phyloP scores from a whole-genome alignment of 2,113 vertebrate species.

The Artemisiospiza belli region DNA sequence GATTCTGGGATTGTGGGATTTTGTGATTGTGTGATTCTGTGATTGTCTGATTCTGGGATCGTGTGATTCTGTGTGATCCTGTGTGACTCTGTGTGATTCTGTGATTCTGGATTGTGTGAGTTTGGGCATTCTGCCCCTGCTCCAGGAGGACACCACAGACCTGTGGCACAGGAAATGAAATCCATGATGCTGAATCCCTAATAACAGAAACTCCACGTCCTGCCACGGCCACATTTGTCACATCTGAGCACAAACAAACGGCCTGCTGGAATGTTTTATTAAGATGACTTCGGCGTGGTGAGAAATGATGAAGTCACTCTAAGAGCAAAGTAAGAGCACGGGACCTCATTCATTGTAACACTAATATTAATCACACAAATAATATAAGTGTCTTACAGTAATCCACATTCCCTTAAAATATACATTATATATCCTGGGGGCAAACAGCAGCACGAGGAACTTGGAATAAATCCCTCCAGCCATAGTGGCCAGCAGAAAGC shows the following conservation, averaged over 20 bases:
- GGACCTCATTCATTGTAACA: slow-evolving; percentile 77
- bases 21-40: too few relatives aligned
- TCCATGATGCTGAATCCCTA: slow-evolving; percentile 60
- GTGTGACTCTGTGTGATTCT: too few relatives aligned
- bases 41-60: too few relatives aligned
- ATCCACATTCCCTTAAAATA: slow-evolving; percentile 80
- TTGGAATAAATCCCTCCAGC: slow-evolving; percentile 81
- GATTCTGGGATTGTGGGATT: too few relatives aligned
- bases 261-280: slow-evolving; percentile 77
- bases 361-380: slow-evolving; percentile 86
- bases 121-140: background rate
- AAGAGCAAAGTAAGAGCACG: slow-evolving; percentile 81
- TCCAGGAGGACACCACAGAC: background rate
- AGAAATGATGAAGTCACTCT: slow-evolving; percentile 83
- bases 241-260: slow-evolving; percentile 67
- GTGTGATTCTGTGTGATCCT: too few relatives aligned
- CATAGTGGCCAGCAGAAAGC: slow-evolving; percentile 76
- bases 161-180: slow-evolving; percentile 62
- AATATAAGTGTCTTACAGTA: slow-evolving; percentile 81
- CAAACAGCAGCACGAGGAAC: slow-evolving; percentile 71
- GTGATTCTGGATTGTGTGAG: background rate
- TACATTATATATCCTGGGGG: slow-evolving; percentile 78
- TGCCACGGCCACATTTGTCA: slow-evolving; percentile 76
- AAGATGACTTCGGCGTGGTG: slow-evolving; percentile 76
- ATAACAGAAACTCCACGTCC: slow-evolving; percentile 71